Evolutionary conservation across 2,113 vertebrate genomes (phyloP).

Genomic region (Cygnus atratus): DNA sequence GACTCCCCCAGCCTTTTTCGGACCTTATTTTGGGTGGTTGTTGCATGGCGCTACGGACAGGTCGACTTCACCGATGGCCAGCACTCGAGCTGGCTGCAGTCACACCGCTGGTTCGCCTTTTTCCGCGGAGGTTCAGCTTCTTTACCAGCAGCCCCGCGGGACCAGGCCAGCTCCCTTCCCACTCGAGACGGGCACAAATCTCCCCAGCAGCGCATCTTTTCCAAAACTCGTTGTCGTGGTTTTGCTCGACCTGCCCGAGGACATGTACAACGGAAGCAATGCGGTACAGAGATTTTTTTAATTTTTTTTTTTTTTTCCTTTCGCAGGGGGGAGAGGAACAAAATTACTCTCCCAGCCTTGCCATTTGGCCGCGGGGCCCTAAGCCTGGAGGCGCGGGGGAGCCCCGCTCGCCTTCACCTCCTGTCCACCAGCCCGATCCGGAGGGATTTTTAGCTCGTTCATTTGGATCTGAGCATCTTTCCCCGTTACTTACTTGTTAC

Average conservation of each 20-base stretch:
- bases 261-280: not conserved
- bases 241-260: not conserved
- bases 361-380: not conserved
- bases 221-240: not conserved
- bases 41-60: too few relatives aligned
- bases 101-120: not conserved
- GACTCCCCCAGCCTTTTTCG: fast-evolving
- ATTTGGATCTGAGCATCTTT: not conserved
- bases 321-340: fast-evolving
- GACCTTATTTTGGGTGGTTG: not conserved
- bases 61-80: not conserved
- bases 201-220: not conserved
- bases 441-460: not conserved
- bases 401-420: not conserved
- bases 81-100: not conserved
- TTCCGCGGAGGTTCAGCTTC: not conserved
- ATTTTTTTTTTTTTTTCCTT: not conserved
- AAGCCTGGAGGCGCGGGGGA: not conserved
- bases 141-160: not conserved
- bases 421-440: not conserved
- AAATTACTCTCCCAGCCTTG: fast-evolving
- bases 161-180: not conserved
- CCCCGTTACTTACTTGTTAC: not conserved
- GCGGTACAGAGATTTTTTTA: not conserved
- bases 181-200: not conserved